Evolutionary conservation across 2,797 vertebrate genomes (phyloP), one percentile per base, ranked within the genome.

Genomic region (Anguilla anguilla): DNA sequence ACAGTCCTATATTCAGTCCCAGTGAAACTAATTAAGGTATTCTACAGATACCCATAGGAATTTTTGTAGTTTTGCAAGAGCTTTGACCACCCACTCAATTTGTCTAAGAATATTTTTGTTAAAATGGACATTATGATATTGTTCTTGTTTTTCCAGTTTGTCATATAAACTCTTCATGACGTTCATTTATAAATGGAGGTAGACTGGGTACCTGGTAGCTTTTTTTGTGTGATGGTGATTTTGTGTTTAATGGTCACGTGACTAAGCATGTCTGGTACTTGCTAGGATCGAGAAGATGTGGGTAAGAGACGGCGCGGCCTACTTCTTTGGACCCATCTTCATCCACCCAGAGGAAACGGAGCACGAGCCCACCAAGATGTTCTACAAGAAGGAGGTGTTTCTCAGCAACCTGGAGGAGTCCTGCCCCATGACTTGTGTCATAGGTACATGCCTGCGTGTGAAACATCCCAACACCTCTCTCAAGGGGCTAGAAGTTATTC

Each of bases 291-390:
- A 99, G 92, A 99, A 99, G 93, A 97, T 99, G 94, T 99, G 98
- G 98, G 95, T 98, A 77, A 96, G 97, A 90, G 97, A 98, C 90
- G 98, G 97, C 92, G 96, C 97, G 0, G 95, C 96, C 0, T 98
- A 97, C 94, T 99, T 99, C 93, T 99, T 98, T 90, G 99, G 99
- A 72, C 98, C 99, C 13, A 98, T 99, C 90, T 99, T 99, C 90
- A 98, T 99, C 92, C 97, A 98, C 88, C 99, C 98, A 2, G 98
- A 99, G 91, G 99, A 99, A 92, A 99, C 99, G 0, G 98, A 98
- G 89, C 99, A 99, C 49, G 99, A 99, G 86, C 99, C 99, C 88
- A 99, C 99, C 31, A 99, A 99, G 95, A 99, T 99, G 99, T 99
- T 99, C 94, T 99, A 99, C 94, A 98, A 98, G 94, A 98, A 97